Percentiles rank a stretch among this genome's conserved stretches.
Conservation (phyloP, 2,797 vertebrate species). For the Holocentrus rufus region DNA sequence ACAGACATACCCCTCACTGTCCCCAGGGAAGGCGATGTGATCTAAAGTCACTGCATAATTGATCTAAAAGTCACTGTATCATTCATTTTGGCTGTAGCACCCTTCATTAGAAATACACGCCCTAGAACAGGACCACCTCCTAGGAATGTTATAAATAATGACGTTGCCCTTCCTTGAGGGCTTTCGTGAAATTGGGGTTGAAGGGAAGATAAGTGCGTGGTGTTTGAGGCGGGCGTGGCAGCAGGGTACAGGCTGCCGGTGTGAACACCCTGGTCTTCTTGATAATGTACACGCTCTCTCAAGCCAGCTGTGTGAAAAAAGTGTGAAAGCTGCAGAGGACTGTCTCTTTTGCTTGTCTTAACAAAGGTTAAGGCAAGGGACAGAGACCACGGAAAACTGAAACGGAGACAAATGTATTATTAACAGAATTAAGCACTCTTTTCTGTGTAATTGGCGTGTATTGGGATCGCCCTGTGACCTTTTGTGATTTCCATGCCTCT, state of each 20-base stretch:
- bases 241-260: constrained; percentile 2
- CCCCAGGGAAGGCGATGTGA: constrained; percentile 1
- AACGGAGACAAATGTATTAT: not conserved
- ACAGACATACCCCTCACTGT: no score
- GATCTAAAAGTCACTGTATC: constrained; percentile 27
- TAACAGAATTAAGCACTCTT: not conserved
- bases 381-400: not conserved
- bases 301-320: not conserved
- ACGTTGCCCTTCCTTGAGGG: constrained; percentile 9
- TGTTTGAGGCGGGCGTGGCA: not conserved
- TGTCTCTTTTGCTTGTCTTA: not conserved
- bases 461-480: not conserved
- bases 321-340: not conserved
- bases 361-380: constrained; percentile 2
- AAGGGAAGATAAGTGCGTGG: constrained; percentile 9
- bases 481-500: not conserved
- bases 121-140: constrained; percentile 13
- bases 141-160: constrained; percentile 31
- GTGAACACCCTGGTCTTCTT: constrained; percentile 4
- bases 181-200: constrained; percentile 26
- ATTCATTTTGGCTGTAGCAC: constrained; percentile 20
- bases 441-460: not conserved
- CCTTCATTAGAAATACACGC: constrained; percentile 35
- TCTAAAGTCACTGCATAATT: constrained; percentile 18
- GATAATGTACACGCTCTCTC: constrained; percentile 7